phyloP scores from a whole-genome alignment of 1,140 invertebrate genomes.

The Leptestheria dahalacensis region DNA sequence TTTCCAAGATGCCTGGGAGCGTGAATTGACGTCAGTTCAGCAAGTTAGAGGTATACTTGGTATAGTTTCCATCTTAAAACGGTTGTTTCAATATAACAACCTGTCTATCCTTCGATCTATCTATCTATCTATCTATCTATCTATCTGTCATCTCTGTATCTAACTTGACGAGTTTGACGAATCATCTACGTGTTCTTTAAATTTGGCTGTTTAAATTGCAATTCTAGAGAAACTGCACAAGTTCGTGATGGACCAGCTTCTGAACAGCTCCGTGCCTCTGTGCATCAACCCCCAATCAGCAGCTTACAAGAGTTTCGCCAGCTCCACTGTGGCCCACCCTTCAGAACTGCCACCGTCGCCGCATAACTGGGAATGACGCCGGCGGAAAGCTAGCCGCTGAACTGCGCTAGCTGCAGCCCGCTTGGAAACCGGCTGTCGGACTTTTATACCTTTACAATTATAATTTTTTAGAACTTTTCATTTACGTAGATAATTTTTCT shows the following conservation, averaged over 20 bases:
- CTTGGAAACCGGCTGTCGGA: too few relatives aligned
- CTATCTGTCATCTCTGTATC: too few relatives aligned
- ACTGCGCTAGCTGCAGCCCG: too few relatives aligned
- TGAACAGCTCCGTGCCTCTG: slow-evolving; percentile 73
- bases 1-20: slow-evolving; percentile 90
- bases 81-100: too few relatives aligned
- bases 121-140: too few relatives aligned
- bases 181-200: too few relatives aligned
- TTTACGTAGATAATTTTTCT: too few relatives aligned
- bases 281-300: slow-evolving; percentile 99
- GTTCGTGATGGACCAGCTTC: slow-evolving; percentile 91
- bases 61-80: too few relatives aligned
- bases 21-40: slow-evolving; percentile 75
- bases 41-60: slow-evolving; percentile 70
- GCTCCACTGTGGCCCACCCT: slow-evolving; percentile 91
- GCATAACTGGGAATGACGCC: slow-evolving; percentile 79
- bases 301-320: slow-evolving; percentile 98
- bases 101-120: too few relatives aligned
- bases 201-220: slow-evolving; percentile 36
- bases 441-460: too few relatives aligned
- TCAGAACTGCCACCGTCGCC: slow-evolving; percentile 93
- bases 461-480: too few relatives aligned
- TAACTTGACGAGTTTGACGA: too few relatives aligned
- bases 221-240: slow-evolving; percentile 98
- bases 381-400: not conserved